phyloP scores from a whole-genome alignment of 2,888 invertebrate genomes.

The Odontothrips loti region DNA sequence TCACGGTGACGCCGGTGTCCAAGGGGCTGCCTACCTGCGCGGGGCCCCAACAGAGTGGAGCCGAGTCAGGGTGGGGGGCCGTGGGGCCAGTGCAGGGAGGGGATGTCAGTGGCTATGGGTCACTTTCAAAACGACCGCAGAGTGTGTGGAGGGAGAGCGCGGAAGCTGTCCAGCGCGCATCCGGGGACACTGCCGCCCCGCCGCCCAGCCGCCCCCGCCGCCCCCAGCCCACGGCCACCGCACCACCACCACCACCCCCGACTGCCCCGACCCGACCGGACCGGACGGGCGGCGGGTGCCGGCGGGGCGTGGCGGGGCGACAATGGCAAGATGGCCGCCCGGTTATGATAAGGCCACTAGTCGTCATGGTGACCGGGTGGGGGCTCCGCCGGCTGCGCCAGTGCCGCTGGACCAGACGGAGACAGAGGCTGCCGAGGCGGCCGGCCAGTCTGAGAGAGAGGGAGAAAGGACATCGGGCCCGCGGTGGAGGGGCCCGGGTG shows the following conservation, averaged over 20 bases:
- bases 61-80: not conserved
- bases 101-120: not conserved
- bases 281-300: not conserved
- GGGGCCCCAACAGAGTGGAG: not conserved
- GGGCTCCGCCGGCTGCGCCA: too few relatives aligned
- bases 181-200: not conserved
- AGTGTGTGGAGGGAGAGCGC: not conserved
- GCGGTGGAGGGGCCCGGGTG: not conserved
- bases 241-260: constrained; percentile 2
- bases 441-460: too few relatives aligned
- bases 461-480: too few relatives aligned
- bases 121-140: constrained; percentile 25
- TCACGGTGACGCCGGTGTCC: not conserved
- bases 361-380: constrained; percentile 3
- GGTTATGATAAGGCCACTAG: constrained; percentile 23
- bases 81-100: not conserved
- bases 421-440: too few relatives aligned
- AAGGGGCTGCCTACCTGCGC: not conserved
- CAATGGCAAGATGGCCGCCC: constrained; percentile 25
- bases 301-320: not conserved
- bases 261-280: not conserved
- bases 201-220: not conserved
- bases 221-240: not conserved
- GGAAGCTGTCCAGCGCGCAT: constrained; percentile 1
- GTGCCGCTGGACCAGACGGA: too few relatives aligned